Percentiles rank a stretch among this genome's conserved stretches.
Evolutionary conservation across 2,797 vertebrate genomes (phyloP).

Genomic region (Sebastes trivittatus): DNA sequence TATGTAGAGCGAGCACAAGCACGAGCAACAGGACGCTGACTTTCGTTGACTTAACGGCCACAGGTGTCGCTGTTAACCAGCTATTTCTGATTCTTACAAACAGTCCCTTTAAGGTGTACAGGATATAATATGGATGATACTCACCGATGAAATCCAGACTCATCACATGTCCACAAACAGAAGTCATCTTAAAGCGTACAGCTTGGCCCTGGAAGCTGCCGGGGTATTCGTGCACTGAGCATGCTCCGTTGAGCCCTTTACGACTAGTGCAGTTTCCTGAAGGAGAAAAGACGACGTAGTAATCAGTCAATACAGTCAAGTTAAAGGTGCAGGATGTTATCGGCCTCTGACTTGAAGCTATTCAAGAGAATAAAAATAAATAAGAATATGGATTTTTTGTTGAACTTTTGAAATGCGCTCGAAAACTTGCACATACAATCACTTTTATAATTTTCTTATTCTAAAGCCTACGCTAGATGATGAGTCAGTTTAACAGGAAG

Average conservation of each 20-base stretch:
- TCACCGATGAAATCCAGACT: constrained; percentile 96
- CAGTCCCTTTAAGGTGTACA: not conserved
- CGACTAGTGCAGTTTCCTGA: constrained; percentile 89
- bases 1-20: no score
- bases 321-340: not conserved
- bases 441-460: not conserved
- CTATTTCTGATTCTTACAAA: no score
- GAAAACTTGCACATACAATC: not conserved
- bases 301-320: not conserved
- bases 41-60: no score
- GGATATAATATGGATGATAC: constrained; percentile 1
- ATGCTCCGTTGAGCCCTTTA: constrained; percentile 93
- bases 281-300: not conserved
- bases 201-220: constrained; percentile 89
- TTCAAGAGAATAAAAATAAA: no score
- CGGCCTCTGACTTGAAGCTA: no score
- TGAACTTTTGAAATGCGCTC: not conserved
- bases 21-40: no score
- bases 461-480: not conserved
- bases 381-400: not conserved
- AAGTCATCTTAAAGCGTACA: constrained; percentile 95
- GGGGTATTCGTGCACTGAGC: constrained; percentile 92
- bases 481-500: constrained; percentile 15
- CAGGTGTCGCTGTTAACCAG: no score
- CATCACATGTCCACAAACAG: constrained; percentile 97